Conservation (phyloP, 2,888 invertebrate genomes). For the Eupeodes luniger region DNA sequence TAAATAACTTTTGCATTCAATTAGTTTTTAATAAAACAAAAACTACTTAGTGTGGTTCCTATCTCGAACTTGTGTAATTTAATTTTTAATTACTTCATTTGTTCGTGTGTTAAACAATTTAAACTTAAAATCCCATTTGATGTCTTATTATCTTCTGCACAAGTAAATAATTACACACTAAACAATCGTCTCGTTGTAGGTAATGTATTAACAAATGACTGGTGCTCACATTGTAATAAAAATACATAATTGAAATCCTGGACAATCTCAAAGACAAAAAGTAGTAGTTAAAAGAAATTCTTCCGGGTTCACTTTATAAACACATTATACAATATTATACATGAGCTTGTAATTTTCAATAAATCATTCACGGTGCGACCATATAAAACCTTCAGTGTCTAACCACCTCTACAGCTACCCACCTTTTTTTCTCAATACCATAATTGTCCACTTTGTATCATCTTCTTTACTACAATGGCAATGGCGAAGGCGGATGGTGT, state of each 20-base stretch:
- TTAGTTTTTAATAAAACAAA: neutral
- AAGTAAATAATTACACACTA: conserved; percentile 19
- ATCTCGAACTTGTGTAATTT: conserved; percentile 5
- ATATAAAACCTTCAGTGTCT: conserved; percentile 42
- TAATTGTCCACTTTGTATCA: conserved; percentile 51
- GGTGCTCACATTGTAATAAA: conserved; percentile 4
- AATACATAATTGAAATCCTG: conserved; percentile 44
- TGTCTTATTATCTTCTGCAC: conserved; percentile 12
- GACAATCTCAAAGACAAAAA: conserved; percentile 3
- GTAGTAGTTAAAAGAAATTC: conserved; percentile 13
- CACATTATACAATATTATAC: neutral
- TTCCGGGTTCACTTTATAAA: conserved; percentile 58
- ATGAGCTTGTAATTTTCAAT: conserved; percentile 35
- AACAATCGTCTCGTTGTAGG: conserved; percentile 7
- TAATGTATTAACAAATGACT: conserved; percentile 13
- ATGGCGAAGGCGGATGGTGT: neutral
- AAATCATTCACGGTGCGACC: neutral
- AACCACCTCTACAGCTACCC: neutral
- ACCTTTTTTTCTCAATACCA: conserved; percentile 6
- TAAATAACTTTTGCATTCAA: neutral
- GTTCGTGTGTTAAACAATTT: conserved; percentile 1
- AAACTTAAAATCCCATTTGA: conserved; percentile 29
- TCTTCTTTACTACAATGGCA: conserved; percentile 28
- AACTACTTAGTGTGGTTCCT: too few relatives aligned
- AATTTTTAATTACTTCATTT: neutral